These are phyloP conservation scores for Drosophila putrida DNA, from an alignment of 2,888 invertebrate genomes.

Conservation along the genomic window DNA sequence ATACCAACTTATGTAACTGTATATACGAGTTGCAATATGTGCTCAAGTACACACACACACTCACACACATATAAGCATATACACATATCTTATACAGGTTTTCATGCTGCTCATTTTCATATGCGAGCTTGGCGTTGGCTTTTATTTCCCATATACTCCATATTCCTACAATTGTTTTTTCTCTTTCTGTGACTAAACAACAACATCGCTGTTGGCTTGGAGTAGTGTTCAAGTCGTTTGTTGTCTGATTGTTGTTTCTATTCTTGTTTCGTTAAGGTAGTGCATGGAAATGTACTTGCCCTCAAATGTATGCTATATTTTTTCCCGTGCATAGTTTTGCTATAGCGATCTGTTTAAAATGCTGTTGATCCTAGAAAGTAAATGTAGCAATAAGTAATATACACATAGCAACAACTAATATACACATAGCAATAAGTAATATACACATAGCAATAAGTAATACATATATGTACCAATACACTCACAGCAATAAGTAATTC, in stretches of 20 bases:
- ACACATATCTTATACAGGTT: conserved; percentile 5
- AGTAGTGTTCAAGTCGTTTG: conserved; percentile 13
- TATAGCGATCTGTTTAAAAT: neutral
- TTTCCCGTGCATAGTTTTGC: neutral
- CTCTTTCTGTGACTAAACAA: conserved; percentile 20
- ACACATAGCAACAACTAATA: no score
- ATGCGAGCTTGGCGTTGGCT: conserved; percentile 15
- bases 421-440: no score
- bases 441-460: no score
- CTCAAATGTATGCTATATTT: conserved; percentile 34
- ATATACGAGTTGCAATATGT: conserved; percentile 22
- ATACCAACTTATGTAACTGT: conserved; percentile 42
- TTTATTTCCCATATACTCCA: conserved; percentile 10
- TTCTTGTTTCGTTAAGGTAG: conserved; percentile 4
- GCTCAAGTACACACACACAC: neutral
- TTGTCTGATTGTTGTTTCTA: conserved; percentile 2
- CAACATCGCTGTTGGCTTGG: conserved; percentile 10
- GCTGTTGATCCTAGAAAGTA: neutral
- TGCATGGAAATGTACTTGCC: conserved; percentile 39
- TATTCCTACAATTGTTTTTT: conserved; percentile 3
- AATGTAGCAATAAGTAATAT: no score
- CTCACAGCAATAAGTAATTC: no score
- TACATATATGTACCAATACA: no score
- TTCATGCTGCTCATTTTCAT: conserved; percentile 15
- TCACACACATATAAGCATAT: conserved; percentile 13